Conservation (phyloP, 2,113 vertebrate species). For the Montifringilla adamsi region DNA sequence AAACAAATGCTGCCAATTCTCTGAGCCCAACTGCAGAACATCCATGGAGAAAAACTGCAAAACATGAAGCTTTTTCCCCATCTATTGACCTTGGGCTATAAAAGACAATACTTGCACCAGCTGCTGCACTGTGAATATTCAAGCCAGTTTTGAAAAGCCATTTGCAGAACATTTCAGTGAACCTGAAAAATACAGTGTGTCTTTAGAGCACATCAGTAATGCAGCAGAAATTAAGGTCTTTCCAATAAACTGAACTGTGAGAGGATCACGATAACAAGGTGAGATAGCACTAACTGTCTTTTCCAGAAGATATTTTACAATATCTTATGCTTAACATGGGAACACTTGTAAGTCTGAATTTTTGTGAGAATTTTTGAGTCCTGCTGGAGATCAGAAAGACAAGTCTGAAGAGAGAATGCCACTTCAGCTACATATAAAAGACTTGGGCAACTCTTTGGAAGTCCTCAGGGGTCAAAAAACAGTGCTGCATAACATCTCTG, state of each 20-base stretch:
- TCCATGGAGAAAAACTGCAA: background rate
- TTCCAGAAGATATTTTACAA: background rate
- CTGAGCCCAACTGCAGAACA: background rate
- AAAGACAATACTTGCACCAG: background rate
- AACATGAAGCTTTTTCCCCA: background rate
- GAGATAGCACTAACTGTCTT: background rate
- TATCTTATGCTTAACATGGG: background rate
- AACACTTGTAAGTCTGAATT: background rate
- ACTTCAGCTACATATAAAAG: background rate
- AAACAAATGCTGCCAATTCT: background rate
- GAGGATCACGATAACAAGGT: accelerated
- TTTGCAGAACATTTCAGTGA: background rate
- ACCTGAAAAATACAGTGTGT: background rate
- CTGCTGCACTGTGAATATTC: background rate
- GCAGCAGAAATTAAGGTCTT: background rate
- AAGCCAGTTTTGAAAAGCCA: background rate
- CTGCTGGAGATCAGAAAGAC: background rate
- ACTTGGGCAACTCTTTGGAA: background rate
- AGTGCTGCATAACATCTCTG: background rate
- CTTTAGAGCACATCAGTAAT: background rate
- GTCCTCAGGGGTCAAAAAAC: background rate
- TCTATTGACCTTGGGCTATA: background rate
- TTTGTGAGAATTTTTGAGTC: background rate
- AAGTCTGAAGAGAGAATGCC: background rate
- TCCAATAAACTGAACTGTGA: background rate